Evolutionary conservation across 1,140 invertebrate species (phyloP), one percentile per base, ranked within the genome.

Genomic region (Calephelis nemesis): DNA sequence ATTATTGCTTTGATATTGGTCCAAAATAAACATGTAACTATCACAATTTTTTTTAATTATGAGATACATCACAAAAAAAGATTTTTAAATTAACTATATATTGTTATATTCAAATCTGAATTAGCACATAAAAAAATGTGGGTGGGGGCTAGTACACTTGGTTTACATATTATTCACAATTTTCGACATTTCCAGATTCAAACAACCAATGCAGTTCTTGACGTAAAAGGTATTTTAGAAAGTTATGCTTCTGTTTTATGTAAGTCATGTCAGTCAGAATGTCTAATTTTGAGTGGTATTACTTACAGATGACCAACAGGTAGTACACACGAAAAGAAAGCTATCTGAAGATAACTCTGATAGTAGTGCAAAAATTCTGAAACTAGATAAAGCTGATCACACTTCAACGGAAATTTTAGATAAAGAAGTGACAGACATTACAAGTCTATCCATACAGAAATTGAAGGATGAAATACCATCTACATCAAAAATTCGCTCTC

Each of bases 351-450:
- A 89, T 62, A 30, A 70, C 7, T 45, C 47, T 9, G 78, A 83
- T 19, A 81, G 58, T 42, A 81, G 40, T 65, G 76, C 84, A 11
- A 90, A 90, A 71, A 77, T 88, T 6, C 79, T 77, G 68, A 90
- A 90, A 74, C 69, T 90, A 19, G 83, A 85, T 58, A 63, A 76
- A 30, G 58, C 67, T n/a, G 76, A 78, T 45, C 74, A 76, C 30
- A 64, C 79, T 5, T 79, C 76, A 9, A 74, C 82, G 9, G 82
- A 91, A 77, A 70, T 70, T 7, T 78, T 91, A 69, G 89, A 91
- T 60, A 77, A 90, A 30, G 89, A 91, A 75, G 89, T 91, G 3
- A 88, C 82, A 0, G 80, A 81, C 64, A 89, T 90, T 40, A 90
- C 73, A 1, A 78, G 72, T 13, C 66, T 79, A 40, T 72, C 73